Conservation (phyloP, 92 coral and sea anemone genomes). For the Heliopora coerulea region DNA sequence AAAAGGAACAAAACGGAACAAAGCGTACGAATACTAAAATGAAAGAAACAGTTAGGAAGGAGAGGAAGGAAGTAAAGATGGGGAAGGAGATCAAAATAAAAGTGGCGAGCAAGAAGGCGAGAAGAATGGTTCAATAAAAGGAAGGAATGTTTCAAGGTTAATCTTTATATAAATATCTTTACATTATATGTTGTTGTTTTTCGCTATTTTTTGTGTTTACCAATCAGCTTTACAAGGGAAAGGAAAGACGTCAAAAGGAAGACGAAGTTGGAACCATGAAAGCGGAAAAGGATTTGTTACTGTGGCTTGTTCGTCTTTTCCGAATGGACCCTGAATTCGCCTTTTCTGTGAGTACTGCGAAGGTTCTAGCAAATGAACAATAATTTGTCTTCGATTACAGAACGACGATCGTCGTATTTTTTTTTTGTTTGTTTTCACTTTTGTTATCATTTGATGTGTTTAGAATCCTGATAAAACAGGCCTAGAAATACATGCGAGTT, state of each 20-base stretch:
- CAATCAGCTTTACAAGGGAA: conserved; percentile 83
- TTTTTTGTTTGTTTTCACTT: not conserved
- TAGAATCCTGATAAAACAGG: conserved; percentile 75
- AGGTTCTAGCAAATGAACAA: not conserved
- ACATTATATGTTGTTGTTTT: not conserved
- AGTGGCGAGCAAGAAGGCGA: too few relatives aligned
- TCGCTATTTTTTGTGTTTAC: not conserved
- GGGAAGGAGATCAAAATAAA: too few relatives aligned
- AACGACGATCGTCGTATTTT: too few relatives aligned
- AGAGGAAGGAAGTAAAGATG: too few relatives aligned
- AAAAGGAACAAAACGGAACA: too few relatives aligned
- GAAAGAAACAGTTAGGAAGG: not conserved
- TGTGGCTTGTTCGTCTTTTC: conserved; percentile 88
- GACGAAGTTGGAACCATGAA: conserved; percentile 76
- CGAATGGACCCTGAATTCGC: conserved; percentile 94
- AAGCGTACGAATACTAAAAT: not conserved
- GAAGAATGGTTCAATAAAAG: too few relatives aligned
- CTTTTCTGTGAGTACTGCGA: conserved; percentile 66
- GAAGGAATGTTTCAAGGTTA: not conserved
- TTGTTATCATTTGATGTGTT: not conserved
- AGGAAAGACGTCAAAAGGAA: conserved; percentile 76
- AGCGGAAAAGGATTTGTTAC: conserved; percentile 82
- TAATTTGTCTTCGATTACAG: too few relatives aligned
- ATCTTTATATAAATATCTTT: not conserved
- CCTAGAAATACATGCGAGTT: conserved; percentile 88